Evolutionary conservation across 2,797 vertebrate genomes (phyloP).

Genomic region (Gobionotothen gibberifrons): DNA sequence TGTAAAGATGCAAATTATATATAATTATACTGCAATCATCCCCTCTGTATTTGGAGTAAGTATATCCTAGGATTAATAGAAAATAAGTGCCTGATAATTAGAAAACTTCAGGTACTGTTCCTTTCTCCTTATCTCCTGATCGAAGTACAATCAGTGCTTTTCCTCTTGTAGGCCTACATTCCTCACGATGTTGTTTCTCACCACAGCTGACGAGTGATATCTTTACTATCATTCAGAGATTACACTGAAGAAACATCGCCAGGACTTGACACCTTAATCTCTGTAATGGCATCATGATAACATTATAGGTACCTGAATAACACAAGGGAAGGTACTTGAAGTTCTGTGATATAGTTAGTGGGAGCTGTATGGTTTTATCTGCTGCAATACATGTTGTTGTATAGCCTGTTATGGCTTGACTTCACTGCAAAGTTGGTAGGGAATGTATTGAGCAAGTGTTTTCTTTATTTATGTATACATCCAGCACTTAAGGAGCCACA

Average conservation of each 20-base stretch:
- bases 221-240: neutral
- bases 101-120: constrained; percentile 13
- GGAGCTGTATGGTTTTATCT: neutral
- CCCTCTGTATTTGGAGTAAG: neutral
- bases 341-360: neutral
- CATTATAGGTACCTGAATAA: neutral
- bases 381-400: neutral
- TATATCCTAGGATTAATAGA: too few relatives aligned
- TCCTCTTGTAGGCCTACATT: constrained; percentile 21
- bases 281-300: too few relatives aligned
- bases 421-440: too few relatives aligned
- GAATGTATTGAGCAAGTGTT: neutral
- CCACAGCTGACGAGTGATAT: neutral
- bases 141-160: constrained; percentile 11
- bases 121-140: constrained; percentile 13
- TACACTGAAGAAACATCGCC: neutral
- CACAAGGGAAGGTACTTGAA: neutral
- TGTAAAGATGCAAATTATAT: too few relatives aligned
- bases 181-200: neutral
- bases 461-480: neutral
- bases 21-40: neutral
- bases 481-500: neutral
- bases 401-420: too few relatives aligned
- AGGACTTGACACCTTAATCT: neutral
- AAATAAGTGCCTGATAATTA: too few relatives aligned